Evolutionary conservation across 2,888 invertebrate species (phyloP).

Genomic region (Cistogaster globosa): DNA sequence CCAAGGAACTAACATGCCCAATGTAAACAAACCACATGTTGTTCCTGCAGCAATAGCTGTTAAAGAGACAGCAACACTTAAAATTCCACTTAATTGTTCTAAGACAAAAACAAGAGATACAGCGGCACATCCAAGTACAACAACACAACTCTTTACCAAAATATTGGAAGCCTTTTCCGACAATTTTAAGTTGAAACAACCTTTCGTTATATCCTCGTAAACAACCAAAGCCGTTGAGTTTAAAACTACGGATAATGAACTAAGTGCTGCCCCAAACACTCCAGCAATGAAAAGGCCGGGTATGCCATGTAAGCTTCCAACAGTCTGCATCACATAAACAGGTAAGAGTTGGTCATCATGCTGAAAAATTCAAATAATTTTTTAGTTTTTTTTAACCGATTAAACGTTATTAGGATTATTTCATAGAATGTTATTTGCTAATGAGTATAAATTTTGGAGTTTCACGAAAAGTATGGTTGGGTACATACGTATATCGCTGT

Average conservation of each 20-base stretch:
- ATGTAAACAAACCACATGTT: constrained; percentile 91
- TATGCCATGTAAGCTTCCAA: constrained; percentile 89
- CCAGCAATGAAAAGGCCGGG: constrained; percentile 93
- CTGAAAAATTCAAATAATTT: constrained; percentile 74
- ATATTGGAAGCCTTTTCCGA: constrained; percentile 86
- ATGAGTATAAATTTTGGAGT: no score
- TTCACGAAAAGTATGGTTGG: no score
- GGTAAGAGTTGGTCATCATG: constrained; percentile 92
- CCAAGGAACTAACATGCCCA: constrained; percentile 93
- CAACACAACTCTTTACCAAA: constrained; percentile 86
- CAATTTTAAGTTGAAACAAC: constrained; percentile 86
- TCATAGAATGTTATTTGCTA: no score
- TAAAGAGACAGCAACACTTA: constrained; percentile 89
- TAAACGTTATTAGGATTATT: no score
- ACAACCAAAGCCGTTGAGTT: constrained; percentile 94
- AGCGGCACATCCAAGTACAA: constrained; percentile 86
- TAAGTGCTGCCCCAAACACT: constrained; percentile 94
- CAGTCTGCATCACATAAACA: constrained; percentile 91
- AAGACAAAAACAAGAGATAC: constrained; percentile 87
- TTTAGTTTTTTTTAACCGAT: background rate
- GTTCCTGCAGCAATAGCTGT: constrained; percentile 93
- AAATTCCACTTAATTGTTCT: constrained; percentile 90
- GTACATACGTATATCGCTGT: no score
- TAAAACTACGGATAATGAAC: constrained; percentile 93
- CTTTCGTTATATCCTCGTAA: constrained; percentile 91